A percentile compares a stretch with the other conserved stretches of the same genome.
Evolutionary conservation across 53 echinoderm and acorn worm genomes (phyloP).

Genomic region (Temnopleurus reevesii): DNA sequence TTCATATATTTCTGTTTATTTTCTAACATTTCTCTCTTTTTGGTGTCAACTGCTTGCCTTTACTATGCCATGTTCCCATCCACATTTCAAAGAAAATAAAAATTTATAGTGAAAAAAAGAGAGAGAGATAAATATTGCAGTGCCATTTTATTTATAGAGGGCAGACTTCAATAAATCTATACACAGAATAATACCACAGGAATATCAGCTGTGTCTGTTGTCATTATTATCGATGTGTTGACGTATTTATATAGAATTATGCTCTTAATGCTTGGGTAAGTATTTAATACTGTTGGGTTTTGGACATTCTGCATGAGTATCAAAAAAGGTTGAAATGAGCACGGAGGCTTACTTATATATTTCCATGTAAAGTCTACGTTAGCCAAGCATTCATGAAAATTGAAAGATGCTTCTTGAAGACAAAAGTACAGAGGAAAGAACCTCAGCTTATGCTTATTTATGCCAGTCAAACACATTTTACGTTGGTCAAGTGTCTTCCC

Average conservation of each 20-base stretch:
- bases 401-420: no score
- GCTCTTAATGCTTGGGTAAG: neutral
- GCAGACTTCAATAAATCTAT: slow-evolving; percentile 41
- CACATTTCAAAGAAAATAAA: neutral
- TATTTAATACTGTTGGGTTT: no score
- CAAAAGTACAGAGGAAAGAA: no score
- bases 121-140: slow-evolving; percentile 47
- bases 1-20: slow-evolving; percentile 1
- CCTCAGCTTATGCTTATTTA: no score
- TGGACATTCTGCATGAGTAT: no score
- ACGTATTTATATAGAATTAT: neutral
- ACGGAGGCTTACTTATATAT: no score
- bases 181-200: slow-evolving; percentile 16
- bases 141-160: slow-evolving; percentile 46
- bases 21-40: slow-evolving; percentile 11
- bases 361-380: no score
- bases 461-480: no score
- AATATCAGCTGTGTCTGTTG: neutral
- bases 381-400: no score
- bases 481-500: no score
- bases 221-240: neutral
- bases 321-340: no score
- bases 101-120: neutral
- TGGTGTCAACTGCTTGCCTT: slow-evolving; percentile 14
- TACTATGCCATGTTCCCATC: neutral